phyloP scores from a whole-genome alignment of 64 coral and sea anemone species.

The Acropora tenuis region DNA sequence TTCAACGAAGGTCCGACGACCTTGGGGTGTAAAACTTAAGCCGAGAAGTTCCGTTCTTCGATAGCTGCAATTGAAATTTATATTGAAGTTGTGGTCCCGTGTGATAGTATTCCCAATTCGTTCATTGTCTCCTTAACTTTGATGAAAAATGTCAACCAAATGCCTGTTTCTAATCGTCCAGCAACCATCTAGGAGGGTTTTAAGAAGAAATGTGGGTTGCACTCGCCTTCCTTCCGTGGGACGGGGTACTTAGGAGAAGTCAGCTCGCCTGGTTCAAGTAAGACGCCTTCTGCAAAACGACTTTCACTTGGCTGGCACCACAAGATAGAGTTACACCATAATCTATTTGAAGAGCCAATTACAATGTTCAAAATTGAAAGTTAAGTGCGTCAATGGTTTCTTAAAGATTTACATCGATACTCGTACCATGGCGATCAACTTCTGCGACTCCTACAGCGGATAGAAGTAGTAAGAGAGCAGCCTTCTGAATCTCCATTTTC shows the following conservation, averaged over 20 bases:
- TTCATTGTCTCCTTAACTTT: slow-evolving; percentile 12
- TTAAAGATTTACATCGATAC: no score
- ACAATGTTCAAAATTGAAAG: neutral
- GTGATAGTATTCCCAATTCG: slow-evolving; percentile 28
- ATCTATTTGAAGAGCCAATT: neutral
- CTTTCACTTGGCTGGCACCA: slow-evolving; percentile 18
- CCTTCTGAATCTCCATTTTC: neutral
- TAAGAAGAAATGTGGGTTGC: slow-evolving; percentile 31
- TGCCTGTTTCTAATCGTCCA: slow-evolving; percentile 51
- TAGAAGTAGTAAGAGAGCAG: neutral
- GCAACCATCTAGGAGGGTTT: slow-evolving; percentile 56
- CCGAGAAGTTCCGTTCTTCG: slow-evolving; percentile 21
- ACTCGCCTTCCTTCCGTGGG: slow-evolving; percentile 9
- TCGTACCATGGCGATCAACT: neutral
- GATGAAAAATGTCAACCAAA: slow-evolving; percentile 41
- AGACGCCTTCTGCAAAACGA: slow-evolving; percentile 18
- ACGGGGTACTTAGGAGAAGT: slow-evolving; percentile 23
- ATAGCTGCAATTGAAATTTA: slow-evolving; percentile 71
- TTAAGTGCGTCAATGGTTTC: neutral
- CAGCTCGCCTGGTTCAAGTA: slow-evolving; percentile 20
- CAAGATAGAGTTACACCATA: slow-evolving; percentile 54
- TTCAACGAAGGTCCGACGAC: neutral
- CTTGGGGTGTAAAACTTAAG: neutral
- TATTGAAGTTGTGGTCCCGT: slow-evolving; percentile 37
- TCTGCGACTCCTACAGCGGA: neutral